Evolutionary conservation across 1,140 invertebrate genomes (phyloP).

Genomic region (Physella acuta): DNA sequence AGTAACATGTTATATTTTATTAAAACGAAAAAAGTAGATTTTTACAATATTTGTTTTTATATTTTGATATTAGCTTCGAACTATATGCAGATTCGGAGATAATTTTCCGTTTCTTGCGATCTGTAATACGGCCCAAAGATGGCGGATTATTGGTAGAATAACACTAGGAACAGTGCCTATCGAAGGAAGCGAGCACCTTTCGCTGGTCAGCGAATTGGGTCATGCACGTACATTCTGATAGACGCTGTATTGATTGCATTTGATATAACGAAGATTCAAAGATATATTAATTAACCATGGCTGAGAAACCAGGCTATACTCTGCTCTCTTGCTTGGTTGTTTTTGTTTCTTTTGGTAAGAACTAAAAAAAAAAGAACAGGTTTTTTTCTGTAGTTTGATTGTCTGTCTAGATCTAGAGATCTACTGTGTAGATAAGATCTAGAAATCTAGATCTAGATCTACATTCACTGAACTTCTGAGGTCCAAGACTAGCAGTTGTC

Average conservation of each 20-base stretch:
- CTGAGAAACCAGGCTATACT: neutral
- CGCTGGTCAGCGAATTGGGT: neutral
- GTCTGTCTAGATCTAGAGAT: neutral
- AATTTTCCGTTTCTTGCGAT: neutral
- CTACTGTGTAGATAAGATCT: neutral
- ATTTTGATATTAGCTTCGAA: neutral
- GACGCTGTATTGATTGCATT: constrained; percentile 11
- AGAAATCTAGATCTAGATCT: no score
- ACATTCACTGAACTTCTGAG: no score
- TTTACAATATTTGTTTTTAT: no score
- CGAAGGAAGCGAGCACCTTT: neutral
- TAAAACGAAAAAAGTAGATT: no score
- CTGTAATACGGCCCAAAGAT: neutral
- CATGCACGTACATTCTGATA: constrained; percentile 7
- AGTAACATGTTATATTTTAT: no score
- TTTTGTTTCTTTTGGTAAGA: neutral
- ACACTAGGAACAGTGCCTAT: no score
- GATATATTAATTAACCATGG: no score
- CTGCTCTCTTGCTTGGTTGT: neutral
- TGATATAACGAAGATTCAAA: neutral
- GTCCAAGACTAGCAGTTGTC: no score
- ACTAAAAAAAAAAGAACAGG: no score
- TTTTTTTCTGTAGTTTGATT: neutral
- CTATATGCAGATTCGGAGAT: neutral
- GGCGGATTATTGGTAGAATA: neutral